A percentile compares a stretch with the other conserved stretches of the same genome.
Conservation (phyloP, 2,888 invertebrate genomes). For the Microdon myrmicae region DNA sequence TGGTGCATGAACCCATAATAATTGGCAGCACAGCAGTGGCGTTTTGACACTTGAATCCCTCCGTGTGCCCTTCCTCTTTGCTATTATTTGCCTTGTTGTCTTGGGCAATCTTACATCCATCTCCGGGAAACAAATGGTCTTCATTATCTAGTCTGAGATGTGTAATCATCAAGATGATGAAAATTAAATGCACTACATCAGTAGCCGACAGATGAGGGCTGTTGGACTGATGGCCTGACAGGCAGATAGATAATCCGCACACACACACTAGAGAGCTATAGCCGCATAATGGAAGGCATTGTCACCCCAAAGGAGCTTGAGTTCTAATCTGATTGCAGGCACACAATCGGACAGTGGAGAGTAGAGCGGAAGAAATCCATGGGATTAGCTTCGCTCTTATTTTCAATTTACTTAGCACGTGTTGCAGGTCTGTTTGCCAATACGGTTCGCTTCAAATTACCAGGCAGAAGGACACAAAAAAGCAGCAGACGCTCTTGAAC, state of each 20-base stretch:
- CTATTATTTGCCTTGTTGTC: slow-evolving; percentile 3
- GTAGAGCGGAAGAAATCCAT: slow-evolving; percentile 11
- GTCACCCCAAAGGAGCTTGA: slow-evolving; percentile 21
- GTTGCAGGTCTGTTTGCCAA: slow-evolving; percentile 9
- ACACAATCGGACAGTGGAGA: background rate
- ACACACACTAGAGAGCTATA: slow-evolving; percentile 5
- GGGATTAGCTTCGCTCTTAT: slow-evolving; percentile 26
- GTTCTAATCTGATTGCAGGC: slow-evolving; percentile 1
- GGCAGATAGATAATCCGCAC: slow-evolving; percentile 2
- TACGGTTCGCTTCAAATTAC: slow-evolving; percentile 13
- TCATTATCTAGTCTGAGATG: slow-evolving; percentile 14
- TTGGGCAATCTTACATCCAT: slow-evolving; percentile 20
- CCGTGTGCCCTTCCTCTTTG: slow-evolving; percentile 19
- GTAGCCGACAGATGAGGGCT: slow-evolving; percentile 25
- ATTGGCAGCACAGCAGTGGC: slow-evolving; percentile 42
- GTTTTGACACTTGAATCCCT: slow-evolving; percentile 46
- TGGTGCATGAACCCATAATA: slow-evolving; percentile 19
- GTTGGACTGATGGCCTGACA: slow-evolving; percentile 13
- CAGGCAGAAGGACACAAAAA: no score
- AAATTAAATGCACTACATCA: slow-evolving; percentile 27
- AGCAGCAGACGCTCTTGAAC: slow-evolving; percentile 17
- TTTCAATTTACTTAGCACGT: slow-evolving; percentile 34
- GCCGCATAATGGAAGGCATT: slow-evolving; percentile 24
- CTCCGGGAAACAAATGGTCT: slow-evolving; percentile 15
- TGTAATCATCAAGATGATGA: slow-evolving; percentile 34